These are phyloP conservation scores for Notodonta ziczac DNA, from an alignment of 2,888 invertebrate species.

Conservation along the genomic window DNA sequence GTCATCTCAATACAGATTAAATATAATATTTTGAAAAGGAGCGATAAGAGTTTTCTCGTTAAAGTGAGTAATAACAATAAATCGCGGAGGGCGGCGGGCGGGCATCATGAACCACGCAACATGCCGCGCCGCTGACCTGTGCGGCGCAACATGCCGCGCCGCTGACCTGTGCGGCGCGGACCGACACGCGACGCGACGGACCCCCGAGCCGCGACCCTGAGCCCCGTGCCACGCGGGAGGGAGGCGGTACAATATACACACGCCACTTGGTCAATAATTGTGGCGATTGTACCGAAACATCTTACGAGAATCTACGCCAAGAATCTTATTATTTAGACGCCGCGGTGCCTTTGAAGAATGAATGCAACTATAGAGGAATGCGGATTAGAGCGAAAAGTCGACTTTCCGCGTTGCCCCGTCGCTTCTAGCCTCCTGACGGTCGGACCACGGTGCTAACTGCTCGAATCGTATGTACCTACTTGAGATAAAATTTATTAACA, in stretches of 20 bases:
- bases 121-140: conserved; percentile 16
- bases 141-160: too few relatives aligned
- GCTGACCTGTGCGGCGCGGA: background rate
- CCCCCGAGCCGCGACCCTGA: conserved; percentile 29
- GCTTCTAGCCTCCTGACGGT: too few relatives aligned
- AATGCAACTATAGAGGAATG: too few relatives aligned
- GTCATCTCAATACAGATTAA: conserved; percentile 16
- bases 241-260: background rate
- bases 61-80: conserved; percentile 43
- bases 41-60: conserved; percentile 38
- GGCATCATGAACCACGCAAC: conserved; percentile 36
- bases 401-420: too few relatives aligned
- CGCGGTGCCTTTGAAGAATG: too few relatives aligned
- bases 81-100: conserved; percentile 37
- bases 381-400: too few relatives aligned
- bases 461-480: background rate
- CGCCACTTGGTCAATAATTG: background rate
- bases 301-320: too few relatives aligned
- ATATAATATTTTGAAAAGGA: conserved; percentile 8
- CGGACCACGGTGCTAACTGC: too few relatives aligned
- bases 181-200: conserved; percentile 27
- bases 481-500: background rate
- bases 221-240: conserved; percentile 34
- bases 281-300: background rate
- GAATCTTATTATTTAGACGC: too few relatives aligned